Evolutionary conservation across 1,140 invertebrate genomes (phyloP).

Genomic region (Nixonia krombeini): DNA sequence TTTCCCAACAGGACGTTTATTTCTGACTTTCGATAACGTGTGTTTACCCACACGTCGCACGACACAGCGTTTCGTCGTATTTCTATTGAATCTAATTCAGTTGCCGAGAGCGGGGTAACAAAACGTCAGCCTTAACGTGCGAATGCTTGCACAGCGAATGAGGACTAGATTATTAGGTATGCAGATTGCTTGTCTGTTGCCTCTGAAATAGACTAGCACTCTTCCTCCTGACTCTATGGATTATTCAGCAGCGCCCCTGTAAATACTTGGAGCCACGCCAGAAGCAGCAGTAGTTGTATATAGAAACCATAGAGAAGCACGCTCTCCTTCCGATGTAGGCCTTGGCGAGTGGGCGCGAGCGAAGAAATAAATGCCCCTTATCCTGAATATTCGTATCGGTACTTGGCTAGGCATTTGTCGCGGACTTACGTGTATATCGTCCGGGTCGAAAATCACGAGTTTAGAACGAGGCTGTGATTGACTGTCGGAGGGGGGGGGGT

Average conservation of each 20-base stretch:
- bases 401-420: no score
- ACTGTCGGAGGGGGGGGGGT: no score
- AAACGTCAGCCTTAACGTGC: slow-evolving; percentile 32
- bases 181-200: slow-evolving; percentile 55
- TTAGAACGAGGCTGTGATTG: no score
- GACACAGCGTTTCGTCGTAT: no score
- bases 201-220: slow-evolving; percentile 40
- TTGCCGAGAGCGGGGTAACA: slow-evolving; percentile 3
- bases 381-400: no score
- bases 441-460: no score
- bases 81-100: no score
- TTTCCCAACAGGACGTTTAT: no score
- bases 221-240: slow-evolving; percentile 45
- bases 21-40: no score
- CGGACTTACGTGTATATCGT: no score
- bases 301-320: slow-evolving; percentile 1
- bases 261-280: slow-evolving; percentile 50
- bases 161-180: slow-evolving; percentile 51
- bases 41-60: no score
- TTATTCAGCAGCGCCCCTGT: slow-evolving; percentile 50
- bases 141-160: slow-evolving; percentile 27
- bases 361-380: no score
- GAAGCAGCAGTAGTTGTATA: slow-evolving; percentile 16
- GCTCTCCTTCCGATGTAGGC: slow-evolving; percentile 31
- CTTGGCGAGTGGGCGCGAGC: not conserved